A percentile compares a stretch with the other conserved stretches of the same genome.
Conservation (phyloP, 1,140 invertebrate species). For the Dreissena polymorpha region DNA sequence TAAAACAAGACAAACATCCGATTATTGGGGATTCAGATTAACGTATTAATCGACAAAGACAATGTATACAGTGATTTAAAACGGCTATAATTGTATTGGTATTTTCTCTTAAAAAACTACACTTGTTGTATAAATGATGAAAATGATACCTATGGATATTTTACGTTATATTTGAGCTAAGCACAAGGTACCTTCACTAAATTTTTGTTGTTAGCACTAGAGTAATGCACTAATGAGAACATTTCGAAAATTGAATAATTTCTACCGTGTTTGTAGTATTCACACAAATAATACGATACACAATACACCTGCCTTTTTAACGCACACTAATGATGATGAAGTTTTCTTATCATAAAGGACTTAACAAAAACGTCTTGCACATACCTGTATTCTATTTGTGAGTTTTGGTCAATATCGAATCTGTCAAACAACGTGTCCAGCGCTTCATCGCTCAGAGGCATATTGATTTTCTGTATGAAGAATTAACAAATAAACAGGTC, state of each 20-base stretch:
- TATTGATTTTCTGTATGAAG: constrained; percentile 51
- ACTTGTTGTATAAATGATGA: too few species aligned
- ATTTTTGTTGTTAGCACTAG: too few species aligned
- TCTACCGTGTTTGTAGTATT: neutral
- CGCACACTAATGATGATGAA: neutral
- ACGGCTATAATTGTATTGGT: too few species aligned
- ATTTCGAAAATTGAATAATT: neutral
- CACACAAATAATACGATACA: neutral
- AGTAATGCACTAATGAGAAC: too few species aligned
- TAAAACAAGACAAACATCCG: too few species aligned
- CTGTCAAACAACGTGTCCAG: constrained; percentile 54
- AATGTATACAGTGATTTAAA: too few species aligned
- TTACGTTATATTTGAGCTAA: too few species aligned
- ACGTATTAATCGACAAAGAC: too few species aligned
- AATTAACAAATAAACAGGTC: neutral
- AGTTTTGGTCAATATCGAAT: constrained; percentile 53
- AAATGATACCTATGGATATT: too few species aligned
- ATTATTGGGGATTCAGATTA: too few species aligned
- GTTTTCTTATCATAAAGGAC: neutral
- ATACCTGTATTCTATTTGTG: constrained; percentile 57
- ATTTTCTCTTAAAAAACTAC: too few species aligned
- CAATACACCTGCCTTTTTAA: neutral
- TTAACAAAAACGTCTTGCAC: neutral
- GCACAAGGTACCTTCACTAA: too few species aligned
- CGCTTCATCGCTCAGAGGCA: constrained; percentile 52